phyloP scores from a whole-genome alignment of 2,888 invertebrate genomes.

The Microdon myrmicae region DNA sequence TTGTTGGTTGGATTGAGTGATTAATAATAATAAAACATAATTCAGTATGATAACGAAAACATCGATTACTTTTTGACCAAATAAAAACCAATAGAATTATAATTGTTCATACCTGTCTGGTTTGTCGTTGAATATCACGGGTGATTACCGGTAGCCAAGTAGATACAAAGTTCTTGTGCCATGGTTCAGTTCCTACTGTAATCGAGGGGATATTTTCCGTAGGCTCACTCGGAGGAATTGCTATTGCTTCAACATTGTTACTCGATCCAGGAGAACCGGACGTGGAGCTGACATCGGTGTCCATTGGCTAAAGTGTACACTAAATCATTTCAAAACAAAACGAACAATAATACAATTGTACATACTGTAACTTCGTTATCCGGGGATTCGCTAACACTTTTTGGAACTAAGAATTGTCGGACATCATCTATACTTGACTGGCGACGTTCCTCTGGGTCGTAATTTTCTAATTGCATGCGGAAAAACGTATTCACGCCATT shows the following conservation, averaged over 20 bases:
- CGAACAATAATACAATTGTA: background rate
- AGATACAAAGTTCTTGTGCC: slow-evolving; percentile 75
- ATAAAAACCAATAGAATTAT: background rate
- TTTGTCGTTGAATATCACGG: slow-evolving; percentile 80
- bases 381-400: slow-evolving; percentile 11
- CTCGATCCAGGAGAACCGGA: slow-evolving; percentile 31
- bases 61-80: background rate
- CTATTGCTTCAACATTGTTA: slow-evolving; percentile 28
- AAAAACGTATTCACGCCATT: too few relatives aligned
- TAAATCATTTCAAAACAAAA: background rate
- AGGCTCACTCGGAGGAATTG: slow-evolving; percentile 56
- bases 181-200: slow-evolving; percentile 70
- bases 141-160: slow-evolving; percentile 91
- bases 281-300: slow-evolving; percentile 63
- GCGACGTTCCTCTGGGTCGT: too few relatives aligned
- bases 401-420: slow-evolving; percentile 25
- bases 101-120: slow-evolving; percentile 67
- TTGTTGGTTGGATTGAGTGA: slow-evolving; percentile 1
- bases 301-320: slow-evolving; percentile 66
- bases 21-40: background rate
- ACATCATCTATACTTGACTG: slow-evolving; percentile 28
- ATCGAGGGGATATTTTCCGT: slow-evolving; percentile 68
- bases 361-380: slow-evolving; percentile 37
- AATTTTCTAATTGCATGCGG: too few relatives aligned
- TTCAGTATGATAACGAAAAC: background rate